Evolutionary conservation across 2,888 invertebrate genomes (phyloP).

Genomic region (Drosophila limbata): DNA sequence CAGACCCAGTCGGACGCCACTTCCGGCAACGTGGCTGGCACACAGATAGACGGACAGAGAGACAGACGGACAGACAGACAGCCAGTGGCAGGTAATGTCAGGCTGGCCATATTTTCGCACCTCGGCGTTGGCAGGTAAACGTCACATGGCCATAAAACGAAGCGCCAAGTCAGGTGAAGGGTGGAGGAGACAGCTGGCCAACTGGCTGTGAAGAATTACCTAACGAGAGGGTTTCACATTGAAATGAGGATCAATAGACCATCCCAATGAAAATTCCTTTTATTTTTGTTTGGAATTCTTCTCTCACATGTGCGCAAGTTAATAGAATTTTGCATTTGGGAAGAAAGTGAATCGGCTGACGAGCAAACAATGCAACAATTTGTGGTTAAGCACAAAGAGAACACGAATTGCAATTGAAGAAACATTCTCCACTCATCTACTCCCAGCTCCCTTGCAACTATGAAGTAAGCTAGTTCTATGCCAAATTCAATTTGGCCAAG

Average conservation of each 20-base stretch:
- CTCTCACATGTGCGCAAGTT: conserved; percentile 23
- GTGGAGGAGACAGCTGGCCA: neutral
- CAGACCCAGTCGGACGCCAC: conserved; percentile 56
- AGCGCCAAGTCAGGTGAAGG: neutral
- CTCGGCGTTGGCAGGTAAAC: conserved; percentile 47
- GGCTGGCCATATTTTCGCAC: conserved; percentile 67
- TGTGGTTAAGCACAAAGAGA: conserved; percentile 57
- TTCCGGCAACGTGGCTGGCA: conserved; percentile 55
- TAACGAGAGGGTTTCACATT: neutral
- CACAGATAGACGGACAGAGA: conserved; percentile 11
- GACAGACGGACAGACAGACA: conserved; percentile 6
- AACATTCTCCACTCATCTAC: conserved; percentile 16
- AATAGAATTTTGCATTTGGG: conserved; percentile 49
- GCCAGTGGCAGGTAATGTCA: conserved; percentile 32
- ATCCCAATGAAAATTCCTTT: neutral
- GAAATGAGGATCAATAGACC: conserved; percentile 3
- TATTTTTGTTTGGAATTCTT: neutral
- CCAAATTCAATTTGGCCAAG: conserved; percentile 75
- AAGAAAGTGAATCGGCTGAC: conserved; percentile 27
- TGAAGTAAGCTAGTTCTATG: conserved; percentile 58
- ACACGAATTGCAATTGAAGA: conserved; percentile 63
- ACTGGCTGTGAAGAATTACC: neutral
- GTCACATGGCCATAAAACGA: conserved; percentile 30
- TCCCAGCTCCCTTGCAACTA: neutral
- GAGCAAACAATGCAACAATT: conserved; percentile 65